Evolutionary conservation across 2,113 vertebrate genomes (phyloP).

Genomic region (Sarotherodon lohbergeri): DNA sequence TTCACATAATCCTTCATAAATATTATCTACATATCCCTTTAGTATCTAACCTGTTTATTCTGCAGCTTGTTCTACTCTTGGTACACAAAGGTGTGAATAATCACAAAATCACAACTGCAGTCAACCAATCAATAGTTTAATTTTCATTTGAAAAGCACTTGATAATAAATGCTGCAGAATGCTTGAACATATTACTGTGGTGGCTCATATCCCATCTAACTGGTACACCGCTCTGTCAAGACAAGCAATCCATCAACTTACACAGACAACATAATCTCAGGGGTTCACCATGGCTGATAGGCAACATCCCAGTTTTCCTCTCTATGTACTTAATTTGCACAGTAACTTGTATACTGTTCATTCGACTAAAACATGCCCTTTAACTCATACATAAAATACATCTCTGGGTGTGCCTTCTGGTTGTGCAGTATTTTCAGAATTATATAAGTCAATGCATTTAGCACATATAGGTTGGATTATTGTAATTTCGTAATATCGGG

Average conservation of each 20-base stretch:
- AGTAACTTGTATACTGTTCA: not conserved
- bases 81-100: not conserved
- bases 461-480: not conserved
- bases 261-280: not conserved
- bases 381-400: not conserved
- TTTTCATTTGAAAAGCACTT: not conserved
- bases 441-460: not conserved
- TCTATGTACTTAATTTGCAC: not conserved
- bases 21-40: not conserved
- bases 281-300: not conserved
- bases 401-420: not conserved
- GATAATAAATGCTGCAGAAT: not conserved
- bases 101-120: not conserved
- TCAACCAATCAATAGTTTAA: not conserved
- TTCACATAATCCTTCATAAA: not conserved
- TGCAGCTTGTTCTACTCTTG: not conserved
- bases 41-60: not conserved
- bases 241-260: slow-evolving; percentile 21
- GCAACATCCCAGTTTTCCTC: not conserved
- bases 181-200: not conserved
- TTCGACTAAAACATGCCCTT: not conserved
- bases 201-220: not conserved
- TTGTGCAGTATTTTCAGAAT: not conserved
- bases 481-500: not conserved
- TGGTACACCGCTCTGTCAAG: not conserved